Evolutionary conservation across 2,888 invertebrate genomes (phyloP), one percentile per base, ranked within the genome.

Genomic region (Cybosia mesomella): DNA sequence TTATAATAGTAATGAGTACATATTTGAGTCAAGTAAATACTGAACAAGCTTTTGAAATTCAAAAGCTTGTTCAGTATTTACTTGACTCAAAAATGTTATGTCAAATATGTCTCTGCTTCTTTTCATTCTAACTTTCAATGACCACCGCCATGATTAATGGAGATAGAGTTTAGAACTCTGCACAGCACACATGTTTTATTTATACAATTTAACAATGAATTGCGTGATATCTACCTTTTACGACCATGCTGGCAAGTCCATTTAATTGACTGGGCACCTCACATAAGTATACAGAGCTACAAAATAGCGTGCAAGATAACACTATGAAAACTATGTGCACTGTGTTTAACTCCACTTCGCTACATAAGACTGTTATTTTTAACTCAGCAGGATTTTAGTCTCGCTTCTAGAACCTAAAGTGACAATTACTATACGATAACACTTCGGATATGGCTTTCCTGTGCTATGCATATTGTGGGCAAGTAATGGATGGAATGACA

Each of bases 191-290:
- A 24, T 55, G 22, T 55, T 55, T 55, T 24, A 55, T 24, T 55
- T 55, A 22, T 22, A 15, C 67, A 68, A n/a, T n/a, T n/a, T n/a
- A 72, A 72, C 72, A 79, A 79, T 79, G 81, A 80, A 83, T 82
- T 82, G 76, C 39, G 21, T 24, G 9, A 28, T 5, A 28, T 2
- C 66, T 57, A 81, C 83, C 78, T 79, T 79, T 72, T 69, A 71
- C 75, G 66, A 71, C 71, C 71, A 75, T 74, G 64, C 76, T 72
- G 77, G 73, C 70, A 72, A 80, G 77, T 69, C 76, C 79, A 72
- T 83, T 86, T 89, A 89, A 89, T 89, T 89, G 89, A 86, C 85
- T 72, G 79, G 76, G 69, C 83, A 79, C 74, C 67, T 76, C 80
- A 78, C 79, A 70, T 64, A 58, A 32, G 32, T 34, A 43, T 43